Evolutionary conservation across 2,888 invertebrate genomes (phyloP).

Genomic region (Chymomyza caudatula): DNA sequence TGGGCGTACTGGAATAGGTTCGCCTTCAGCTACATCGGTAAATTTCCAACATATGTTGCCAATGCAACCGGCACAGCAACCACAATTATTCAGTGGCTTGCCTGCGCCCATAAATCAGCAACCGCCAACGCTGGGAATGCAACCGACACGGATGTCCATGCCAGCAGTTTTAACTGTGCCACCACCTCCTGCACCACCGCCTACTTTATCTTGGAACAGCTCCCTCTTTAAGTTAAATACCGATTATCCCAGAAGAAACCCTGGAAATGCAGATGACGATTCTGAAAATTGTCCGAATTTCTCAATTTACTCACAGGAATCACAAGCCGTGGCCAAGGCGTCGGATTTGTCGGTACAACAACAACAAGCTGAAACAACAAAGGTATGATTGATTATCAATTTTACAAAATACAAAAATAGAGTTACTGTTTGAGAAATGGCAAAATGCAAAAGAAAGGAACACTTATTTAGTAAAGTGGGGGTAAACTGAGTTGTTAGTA

Average conservation of each 20-base stretch:
- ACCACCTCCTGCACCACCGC: constrained; percentile 75
- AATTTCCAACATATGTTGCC: not conserved
- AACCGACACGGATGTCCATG: constrained; percentile 39
- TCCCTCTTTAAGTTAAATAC: constrained; percentile 73
- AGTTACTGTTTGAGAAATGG: constrained; percentile 37
- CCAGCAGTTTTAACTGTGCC: constrained; percentile 63
- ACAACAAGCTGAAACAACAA: constrained; percentile 45
- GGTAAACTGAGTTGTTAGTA: not conserved
- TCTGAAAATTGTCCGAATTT: constrained; percentile 90
- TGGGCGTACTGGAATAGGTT: not conserved
- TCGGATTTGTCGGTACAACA: constrained; percentile 45
- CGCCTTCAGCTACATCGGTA: not conserved
- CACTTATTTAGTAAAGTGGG: not conserved
- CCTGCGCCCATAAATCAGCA: constrained; percentile 59
- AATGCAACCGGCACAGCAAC: constrained; percentile 15
- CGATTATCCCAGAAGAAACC: constrained; percentile 76
- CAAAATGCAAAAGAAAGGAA: constrained; percentile 12
- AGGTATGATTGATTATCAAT: constrained; percentile 63
- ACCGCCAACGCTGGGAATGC: not conserved
- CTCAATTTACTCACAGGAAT: constrained; percentile 89
- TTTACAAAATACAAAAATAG: constrained; percentile 9
- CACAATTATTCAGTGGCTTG: constrained; percentile 56
- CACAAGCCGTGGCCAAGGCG: constrained; percentile 81
- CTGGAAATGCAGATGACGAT: constrained; percentile 78
- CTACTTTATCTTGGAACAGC: constrained; percentile 69